Percentiles rank a stretch among this genome's conserved stretches.
Conservation (phyloP, 2,797 vertebrate genomes). For the Coilia nasus region DNA sequence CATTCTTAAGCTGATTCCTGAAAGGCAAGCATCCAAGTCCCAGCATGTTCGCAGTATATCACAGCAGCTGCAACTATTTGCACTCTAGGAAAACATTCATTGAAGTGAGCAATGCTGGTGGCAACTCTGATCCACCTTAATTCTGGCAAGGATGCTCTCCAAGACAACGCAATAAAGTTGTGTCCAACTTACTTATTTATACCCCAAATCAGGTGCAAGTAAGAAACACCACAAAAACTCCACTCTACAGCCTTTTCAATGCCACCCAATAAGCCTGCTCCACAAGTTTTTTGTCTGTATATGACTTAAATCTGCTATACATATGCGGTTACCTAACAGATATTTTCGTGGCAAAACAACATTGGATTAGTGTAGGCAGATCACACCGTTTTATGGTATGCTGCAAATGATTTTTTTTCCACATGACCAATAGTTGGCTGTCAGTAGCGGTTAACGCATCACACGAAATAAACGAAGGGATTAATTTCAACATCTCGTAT, state of each 20-base stretch:
- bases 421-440: background rate
- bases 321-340: background rate
- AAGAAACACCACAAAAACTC: background rate
- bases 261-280: background rate
- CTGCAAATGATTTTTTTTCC: background rate
- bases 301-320: background rate
- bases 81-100: background rate
- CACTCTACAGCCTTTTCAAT: background rate
- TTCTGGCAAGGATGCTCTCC: background rate
- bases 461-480: background rate
- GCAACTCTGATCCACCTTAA: background rate
- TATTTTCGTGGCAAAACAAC: background rate
- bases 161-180: background rate
- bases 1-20: background rate
- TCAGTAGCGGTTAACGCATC: background rate
- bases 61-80: background rate
- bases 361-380: background rate
- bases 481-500: background rate
- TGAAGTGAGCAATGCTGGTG: background rate
- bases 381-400: background rate
- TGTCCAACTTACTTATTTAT: background rate
- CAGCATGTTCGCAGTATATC: background rate
- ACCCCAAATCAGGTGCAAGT: background rate
- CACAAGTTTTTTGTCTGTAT: background rate
- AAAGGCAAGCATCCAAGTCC: background rate